Evolutionary conservation across 2,113 vertebrate genomes (phyloP), one percentile per base, ranked within the genome.

Genomic region (Copsychus sechellarum): DNA sequence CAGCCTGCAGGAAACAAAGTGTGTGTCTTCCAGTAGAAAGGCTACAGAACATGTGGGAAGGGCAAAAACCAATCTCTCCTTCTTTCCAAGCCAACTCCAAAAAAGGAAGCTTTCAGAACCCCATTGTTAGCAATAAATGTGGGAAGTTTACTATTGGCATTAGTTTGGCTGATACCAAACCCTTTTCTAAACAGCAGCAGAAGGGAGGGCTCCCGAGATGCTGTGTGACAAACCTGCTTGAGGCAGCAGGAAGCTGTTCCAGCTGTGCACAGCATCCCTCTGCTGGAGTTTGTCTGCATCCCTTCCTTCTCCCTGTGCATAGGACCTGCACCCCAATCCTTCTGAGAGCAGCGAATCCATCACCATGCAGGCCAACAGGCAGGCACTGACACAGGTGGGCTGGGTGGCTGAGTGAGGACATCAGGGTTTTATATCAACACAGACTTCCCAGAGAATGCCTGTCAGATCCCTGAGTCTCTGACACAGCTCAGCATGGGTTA

Each of bases 331-430:
- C 5, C 45, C 26, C 13, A 56, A 0, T 31, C 42, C 45, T 76
- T 45, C 65, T 9, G 12, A 12, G 12, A 9, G 43, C 69, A 28
- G 51, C 0, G 0, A 4, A 15, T 40, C 5, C 3, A 26, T 7
- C 9, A 19, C n/a, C 4, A 0, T 5, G 40, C 36, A 48, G 77
- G 83, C 45, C 72, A 60, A 9, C 45, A 45, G 72, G 74, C 65
- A 14, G 2, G 56, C 22, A 34, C 48, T 17, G 40, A 12, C 47
- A 11, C 29, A 6, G 12, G 6, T n/a, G 31, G 67, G 58, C 71
- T 72, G 67, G 8, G 36, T 71, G 78, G 34, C 53, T 64, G 65
- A 57, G 19, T 20, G 34, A 12, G 45, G 48, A 31, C 43, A 40
- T 23, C 24, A 40, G 45, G 33, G 33, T 58, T 91, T 73, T 50